Base-by-base conservation (phyloP, 2,888 invertebrate species). In the Cecidostiba fungosa region DNA sequence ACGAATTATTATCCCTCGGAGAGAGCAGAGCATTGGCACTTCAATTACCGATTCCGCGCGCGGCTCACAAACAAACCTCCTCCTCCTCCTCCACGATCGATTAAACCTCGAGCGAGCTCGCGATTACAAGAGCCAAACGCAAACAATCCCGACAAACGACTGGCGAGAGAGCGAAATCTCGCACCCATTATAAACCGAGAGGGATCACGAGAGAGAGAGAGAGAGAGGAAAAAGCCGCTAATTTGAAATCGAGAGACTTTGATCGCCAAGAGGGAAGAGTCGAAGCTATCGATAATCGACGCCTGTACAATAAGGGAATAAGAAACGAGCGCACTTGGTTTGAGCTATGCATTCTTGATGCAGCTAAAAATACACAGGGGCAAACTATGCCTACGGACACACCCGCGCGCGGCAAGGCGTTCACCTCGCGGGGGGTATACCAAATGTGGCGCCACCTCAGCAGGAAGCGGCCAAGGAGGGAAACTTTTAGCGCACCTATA, bases 391-490 rank as follows among this genome's bases (percentile, higher is more conserved):
- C 5, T 50, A n/a, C 36, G 36, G 32, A 26, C 62, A 32, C 62
- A 73, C 26, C 39, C 77, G 76, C 43, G 26, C 14, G 70, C 36
- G n/a, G 14, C 19, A 50, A 32, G 82, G 77, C 66, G 85, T 66
- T 82, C 62, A 70, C 78, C 86, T 83, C 77, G 16, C 16, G 19
- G 79, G 80, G 77, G 88, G 87, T 84, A n/a, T n/a, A 90, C 87
- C 89, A 87, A 80, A 89, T 84, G 91, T 92, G 91, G 92, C 92
- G 92, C 92, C 92, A 91, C 90, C 90, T 89, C 87, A 89, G 89
- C 91, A 90, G 91, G 87, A 91, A 92, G 88, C 90, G 91, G 87
- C 77, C 69, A 82, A 78, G 84, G 82, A 47, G 77, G 43, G 85
- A 84, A 85, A 85, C 78, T 85, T 73, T 78, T 62, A 32, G 70